Conservation (phyloP, 2,113 vertebrate species). For the Ploceus nigricollis region DNA sequence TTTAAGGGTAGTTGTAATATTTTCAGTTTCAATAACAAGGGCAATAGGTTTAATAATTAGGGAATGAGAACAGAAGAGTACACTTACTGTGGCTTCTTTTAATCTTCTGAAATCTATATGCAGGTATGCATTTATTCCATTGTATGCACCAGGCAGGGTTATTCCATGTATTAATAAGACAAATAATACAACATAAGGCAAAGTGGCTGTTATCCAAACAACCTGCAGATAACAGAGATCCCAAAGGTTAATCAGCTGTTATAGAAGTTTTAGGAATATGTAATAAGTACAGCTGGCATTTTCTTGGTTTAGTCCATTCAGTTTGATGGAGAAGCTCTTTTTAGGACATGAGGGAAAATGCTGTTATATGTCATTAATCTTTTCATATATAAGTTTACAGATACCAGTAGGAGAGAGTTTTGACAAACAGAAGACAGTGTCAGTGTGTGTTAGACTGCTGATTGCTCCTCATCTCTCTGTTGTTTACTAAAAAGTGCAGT, state of each 20-base stretch:
- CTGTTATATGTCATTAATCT: background rate
- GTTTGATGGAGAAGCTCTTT: background rate
- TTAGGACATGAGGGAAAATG: background rate
- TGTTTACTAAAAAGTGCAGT: background rate
- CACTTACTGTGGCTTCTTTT: constrained; percentile 88
- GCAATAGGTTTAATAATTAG: background rate
- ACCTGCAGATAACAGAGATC: constrained; percentile 75
- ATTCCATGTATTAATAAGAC: constrained; percentile 92
- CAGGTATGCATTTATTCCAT: constrained; percentile 92
- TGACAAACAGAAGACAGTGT: background rate
- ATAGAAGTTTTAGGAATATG: background rate
- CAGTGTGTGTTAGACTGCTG: background rate
- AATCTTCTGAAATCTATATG: constrained; percentile 90
- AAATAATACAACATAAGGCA: constrained; percentile 93
- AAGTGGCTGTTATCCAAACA: constrained; percentile 97
- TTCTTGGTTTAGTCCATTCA: background rate
- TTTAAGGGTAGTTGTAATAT: background rate
- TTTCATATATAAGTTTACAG: background rate
- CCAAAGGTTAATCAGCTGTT: background rate
- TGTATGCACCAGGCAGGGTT: constrained; percentile 88
- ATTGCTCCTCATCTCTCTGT: background rate
- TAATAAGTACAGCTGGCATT: background rate
- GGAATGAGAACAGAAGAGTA: background rate
- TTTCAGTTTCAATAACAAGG: background rate
- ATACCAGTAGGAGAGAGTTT: background rate